Evolutionary conservation across 1,140 invertebrate genomes (phyloP).

Genomic region (Caenorhabditis brenneri): DNA sequence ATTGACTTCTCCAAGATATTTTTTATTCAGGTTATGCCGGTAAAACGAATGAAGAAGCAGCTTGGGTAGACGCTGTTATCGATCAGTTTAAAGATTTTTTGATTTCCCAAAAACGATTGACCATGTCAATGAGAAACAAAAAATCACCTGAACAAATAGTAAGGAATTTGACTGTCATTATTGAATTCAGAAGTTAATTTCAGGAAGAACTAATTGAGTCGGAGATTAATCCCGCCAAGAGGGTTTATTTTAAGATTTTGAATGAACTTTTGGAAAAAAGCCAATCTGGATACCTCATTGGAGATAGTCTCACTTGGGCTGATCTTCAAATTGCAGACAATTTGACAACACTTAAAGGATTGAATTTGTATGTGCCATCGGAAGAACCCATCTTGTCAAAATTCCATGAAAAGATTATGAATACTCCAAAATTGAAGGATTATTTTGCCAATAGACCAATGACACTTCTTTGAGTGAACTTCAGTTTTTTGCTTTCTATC

Average conservation of each 20-base stretch:
- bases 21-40: background rate
- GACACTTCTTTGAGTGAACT: no score
- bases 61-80: background rate
- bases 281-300: slow-evolving; percentile 19
- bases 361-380: background rate
- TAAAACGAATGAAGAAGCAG: background rate
- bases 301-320: slow-evolving; percentile 16
- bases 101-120: no score
- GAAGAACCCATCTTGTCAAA: background rate
- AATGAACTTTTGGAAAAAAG: background rate
- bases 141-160: background rate
- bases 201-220: no score
- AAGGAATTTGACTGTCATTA: no score
- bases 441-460: background rate
- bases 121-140: background rate
- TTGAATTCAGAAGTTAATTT: no score
- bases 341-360: background rate
- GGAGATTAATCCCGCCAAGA: background rate
- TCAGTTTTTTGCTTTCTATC: no score
- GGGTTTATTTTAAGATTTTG: background rate
- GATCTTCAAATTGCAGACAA: slow-evolving; percentile 36
- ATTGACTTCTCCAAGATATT: background rate
- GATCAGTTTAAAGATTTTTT: background rate
- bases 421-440: background rate
- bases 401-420: background rate